Conservation (phyloP, 2,797 vertebrate genomes). For the Ambastaia sidthimunki region DNA sequence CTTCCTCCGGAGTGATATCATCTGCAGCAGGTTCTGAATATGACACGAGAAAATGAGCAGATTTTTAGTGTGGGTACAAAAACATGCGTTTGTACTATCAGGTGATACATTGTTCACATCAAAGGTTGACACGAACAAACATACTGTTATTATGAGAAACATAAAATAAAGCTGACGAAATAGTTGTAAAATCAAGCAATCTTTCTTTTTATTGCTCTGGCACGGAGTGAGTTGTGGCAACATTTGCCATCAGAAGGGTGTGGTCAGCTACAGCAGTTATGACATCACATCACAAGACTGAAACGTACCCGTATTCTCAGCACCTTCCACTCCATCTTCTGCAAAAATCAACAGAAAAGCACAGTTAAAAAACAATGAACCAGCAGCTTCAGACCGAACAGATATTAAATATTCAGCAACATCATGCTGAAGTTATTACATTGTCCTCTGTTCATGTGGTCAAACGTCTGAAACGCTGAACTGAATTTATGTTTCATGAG, state of each 20-base stretch:
- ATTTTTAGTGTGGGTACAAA: background rate
- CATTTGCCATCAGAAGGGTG: background rate
- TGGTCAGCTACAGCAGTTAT: no score
- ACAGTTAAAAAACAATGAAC: background rate
- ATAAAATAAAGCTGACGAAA: background rate
- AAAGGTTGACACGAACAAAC: background rate
- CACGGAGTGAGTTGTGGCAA: background rate
- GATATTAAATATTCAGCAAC: background rate
- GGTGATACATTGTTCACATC: no score
- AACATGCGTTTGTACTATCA: background rate
- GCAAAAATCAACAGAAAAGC: constrained; percentile 2
- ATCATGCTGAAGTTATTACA: background rate
- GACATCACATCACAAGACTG: background rate
- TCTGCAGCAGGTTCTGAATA: background rate
- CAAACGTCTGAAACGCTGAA: background rate
- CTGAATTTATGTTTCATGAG: background rate
- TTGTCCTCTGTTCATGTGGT: background rate
- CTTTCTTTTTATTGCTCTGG: constrained; percentile 11
- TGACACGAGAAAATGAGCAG: background rate
- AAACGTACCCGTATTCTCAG: background rate
- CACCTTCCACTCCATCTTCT: background rate
- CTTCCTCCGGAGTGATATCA: background rate
- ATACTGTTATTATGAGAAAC: background rate
- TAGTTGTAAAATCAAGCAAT: background rate
- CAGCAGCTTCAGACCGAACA: no score